These are phyloP conservation scores for Ochotona princeps DNA, from an alignment of 2,113 vertebrate species.

Conservation along the genomic window DNA sequence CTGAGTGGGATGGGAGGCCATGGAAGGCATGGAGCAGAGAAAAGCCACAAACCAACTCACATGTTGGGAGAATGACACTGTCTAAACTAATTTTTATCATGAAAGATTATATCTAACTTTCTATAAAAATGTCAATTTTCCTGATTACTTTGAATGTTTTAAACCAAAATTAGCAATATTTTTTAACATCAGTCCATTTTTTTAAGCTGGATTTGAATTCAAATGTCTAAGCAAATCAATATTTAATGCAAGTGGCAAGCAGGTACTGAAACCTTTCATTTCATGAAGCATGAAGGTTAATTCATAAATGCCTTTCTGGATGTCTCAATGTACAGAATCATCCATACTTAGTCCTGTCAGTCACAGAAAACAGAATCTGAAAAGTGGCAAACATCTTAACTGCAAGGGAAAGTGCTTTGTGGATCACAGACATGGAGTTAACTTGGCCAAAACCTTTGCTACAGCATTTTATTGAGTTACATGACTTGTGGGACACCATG, in stretches of 20 bases:
- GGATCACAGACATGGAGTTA: neutral
- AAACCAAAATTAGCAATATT: constrained; percentile 35
- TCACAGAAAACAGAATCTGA: constrained; percentile 13
- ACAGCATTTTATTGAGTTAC: neutral
- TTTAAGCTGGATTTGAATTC: constrained; percentile 24
- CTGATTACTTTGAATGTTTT: neutral
- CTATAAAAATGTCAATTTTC: neutral
- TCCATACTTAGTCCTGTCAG: neutral
- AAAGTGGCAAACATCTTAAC: neutral
- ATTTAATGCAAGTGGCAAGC: neutral
- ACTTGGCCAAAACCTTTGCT: neutral
- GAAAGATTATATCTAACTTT: neutral
- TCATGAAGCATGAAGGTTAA: neutral
- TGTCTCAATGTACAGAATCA: constrained; percentile 14
- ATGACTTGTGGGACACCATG: neutral
- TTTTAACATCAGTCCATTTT: neutral
- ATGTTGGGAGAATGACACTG: neutral
- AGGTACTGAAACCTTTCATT: neutral
- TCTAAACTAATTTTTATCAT: constrained; percentile 14
- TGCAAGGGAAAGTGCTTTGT: neutral
- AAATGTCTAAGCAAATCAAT: constrained; percentile 49
- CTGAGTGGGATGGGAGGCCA: neutral
- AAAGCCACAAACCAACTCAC: neutral
- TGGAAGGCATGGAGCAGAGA: neutral
- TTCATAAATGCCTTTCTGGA: constrained; percentile 19